Evolutionary conservation across 1,140 invertebrate species (phyloP), one percentile per base, ranked within the genome.

Genomic region (Lanistes nyassanus): DNA sequence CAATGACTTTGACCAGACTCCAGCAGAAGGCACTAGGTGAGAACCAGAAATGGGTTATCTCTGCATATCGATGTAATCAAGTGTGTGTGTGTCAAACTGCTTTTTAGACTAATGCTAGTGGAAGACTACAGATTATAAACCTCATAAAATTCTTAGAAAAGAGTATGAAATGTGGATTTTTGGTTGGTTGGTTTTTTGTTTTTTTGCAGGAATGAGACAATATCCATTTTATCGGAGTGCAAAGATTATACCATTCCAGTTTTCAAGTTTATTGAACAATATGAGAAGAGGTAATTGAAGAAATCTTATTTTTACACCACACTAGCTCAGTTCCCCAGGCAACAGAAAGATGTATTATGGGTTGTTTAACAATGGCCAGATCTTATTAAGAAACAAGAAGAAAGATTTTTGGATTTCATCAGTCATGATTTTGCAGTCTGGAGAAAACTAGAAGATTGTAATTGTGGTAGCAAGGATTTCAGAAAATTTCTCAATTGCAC

Each of bases 211-310:
- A 88, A 89, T 51, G 91, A 93, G 83, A 90, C 92, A 39, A 86
- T 91, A 13, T 85, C 90, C 26, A 80, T 93, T 31, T 86, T 93
- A 6, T 87, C 91, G 83, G 93, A 96, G 85, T 94, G 95, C 53
- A 94, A 95, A 60, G 92, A 92, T 2, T 92, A 94, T 83, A 91
- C 92, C 78, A 89, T 97, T 76, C 94, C 94, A 3, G 91, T 97
- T 39, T 95, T 95, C 84, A 95, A 95, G 88, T 95, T 97, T 81
- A 92, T 95, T 71, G 94, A 96, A 88, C 90, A 96, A 79, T 95
- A 94, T 86, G 95, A 96, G 88, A 94, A 93, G 80, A 92, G 95
- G 74, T 96, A 83, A 80, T 67, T 62, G 4, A n/a, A n/a, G n/a
- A n/a, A n/a, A n/a, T n/a, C n/a, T n/a, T n/a, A n/a, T n/a, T n/a